Evolutionary conservation across 2,888 invertebrate species (phyloP), one percentile per base, ranked within the genome.

Genomic region (Clanis bilineata): DNA sequence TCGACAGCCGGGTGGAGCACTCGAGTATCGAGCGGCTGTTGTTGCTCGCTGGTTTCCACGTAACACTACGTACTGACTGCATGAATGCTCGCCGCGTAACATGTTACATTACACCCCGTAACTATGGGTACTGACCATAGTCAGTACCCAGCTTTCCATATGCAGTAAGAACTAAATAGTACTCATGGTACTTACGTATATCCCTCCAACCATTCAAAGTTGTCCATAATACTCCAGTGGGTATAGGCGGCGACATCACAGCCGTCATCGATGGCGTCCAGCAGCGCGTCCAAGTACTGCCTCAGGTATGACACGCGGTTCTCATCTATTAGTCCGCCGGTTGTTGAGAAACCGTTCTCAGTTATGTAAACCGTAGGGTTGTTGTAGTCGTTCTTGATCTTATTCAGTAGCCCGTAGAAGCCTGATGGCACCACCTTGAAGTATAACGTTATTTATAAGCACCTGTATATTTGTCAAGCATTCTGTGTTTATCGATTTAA

Each of bases 161-260:
- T n/a, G n/a, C n/a, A n/a, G n/a, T n/a, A n/a, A n/a, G n/a, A n/a
- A n/a, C n/a, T n/a, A n/a, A n/a, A n/a, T n/a, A n/a, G n/a, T n/a
- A n/a, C n/a, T n/a, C n/a, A n/a, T 22, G 9, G 22, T 1, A 5
- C 77, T 85, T 76, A 92, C 85, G 76, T 80, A 71, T 93, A 94
- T 56, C 94, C 94, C 44, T 66, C 59, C 23, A 76, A 71, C 94
- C 94, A 94, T 72, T 94, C 94, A 67, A 94, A 93, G 71, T 93
- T 94, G 67, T 94, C 94, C 79, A 94, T 83, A 0, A 94, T 77
- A 54, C 93, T 93, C 94, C 94, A 94, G n/a, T 87, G 86, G 0
- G 91, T 87, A 74, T 93, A 94, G 0, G 86, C 93, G 58, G 64
- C 68, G n/a, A 92, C 73, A 56, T 89, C 77, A 58, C 84, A 86